Percentiles rank a stretch among this genome's conserved stretches.
phyloP scores from a whole-genome alignment of 1,140 invertebrate species.

The Bombus polaris region DNA sequence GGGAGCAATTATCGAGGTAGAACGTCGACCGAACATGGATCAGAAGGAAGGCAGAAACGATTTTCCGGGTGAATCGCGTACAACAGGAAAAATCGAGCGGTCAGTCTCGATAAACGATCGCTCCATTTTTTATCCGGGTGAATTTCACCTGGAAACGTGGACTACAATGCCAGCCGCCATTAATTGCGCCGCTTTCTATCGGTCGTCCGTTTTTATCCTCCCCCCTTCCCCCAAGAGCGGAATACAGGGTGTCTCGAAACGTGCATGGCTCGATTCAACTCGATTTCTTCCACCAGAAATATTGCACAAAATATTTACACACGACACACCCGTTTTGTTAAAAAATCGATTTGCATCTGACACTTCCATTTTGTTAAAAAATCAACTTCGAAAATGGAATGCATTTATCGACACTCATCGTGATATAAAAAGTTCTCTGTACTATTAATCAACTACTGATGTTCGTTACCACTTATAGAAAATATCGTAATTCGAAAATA shows the following conservation, averaged over 20 bases:
- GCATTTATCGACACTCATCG: too few species aligned
- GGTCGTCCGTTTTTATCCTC: not conserved
- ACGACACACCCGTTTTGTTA: too few species aligned
- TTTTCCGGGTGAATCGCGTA: constrained; percentile 19
- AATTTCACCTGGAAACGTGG: constrained; percentile 36
- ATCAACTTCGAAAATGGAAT: too few species aligned
- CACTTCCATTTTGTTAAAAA: too few species aligned
- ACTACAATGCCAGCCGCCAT: constrained; percentile 36
- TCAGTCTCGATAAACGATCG: constrained; percentile 23
- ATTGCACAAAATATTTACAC: not conserved
- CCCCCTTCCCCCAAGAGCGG: not conserved
- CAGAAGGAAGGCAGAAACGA: not conserved
- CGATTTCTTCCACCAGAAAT: not conserved
- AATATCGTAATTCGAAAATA: too few species aligned
- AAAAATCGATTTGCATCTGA: too few species aligned
- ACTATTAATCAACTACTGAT: too few species aligned
- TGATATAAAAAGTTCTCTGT: too few species aligned
- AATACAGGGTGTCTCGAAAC: not conserved
- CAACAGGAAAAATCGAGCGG: not conserved
- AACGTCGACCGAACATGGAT: not conserved
- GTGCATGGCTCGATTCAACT: not conserved
- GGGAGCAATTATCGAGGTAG: not conserved
- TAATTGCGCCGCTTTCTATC: constrained; percentile 49
- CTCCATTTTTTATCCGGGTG: constrained; percentile 17
- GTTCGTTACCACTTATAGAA: too few species aligned